phyloP scores from a whole-genome alignment of 2,888 invertebrate genomes.

The Brachyopa scutellaris region DNA sequence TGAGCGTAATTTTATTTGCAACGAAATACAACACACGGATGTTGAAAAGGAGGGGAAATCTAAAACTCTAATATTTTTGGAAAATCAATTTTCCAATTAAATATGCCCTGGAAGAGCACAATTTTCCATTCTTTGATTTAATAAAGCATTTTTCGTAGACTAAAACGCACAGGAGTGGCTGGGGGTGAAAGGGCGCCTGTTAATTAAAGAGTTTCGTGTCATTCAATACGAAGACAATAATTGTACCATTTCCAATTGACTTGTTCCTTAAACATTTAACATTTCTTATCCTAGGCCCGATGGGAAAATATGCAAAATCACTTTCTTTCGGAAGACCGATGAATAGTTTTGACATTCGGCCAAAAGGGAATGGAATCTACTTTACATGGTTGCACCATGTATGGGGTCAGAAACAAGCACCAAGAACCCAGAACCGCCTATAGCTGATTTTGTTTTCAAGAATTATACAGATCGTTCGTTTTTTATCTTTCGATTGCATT shows the following conservation, averaged over 20 bases:
- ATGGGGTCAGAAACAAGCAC: no score
- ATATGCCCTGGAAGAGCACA: background rate
- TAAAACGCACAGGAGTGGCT: no score
- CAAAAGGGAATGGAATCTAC: constrained; percentile 19
- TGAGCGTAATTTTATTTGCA: constrained; percentile 2
- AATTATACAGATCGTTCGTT: constrained; percentile 44
- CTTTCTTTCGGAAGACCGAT: constrained; percentile 27
- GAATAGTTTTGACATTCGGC: constrained; percentile 34
- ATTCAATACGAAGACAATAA: background rate
- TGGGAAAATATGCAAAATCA: constrained; percentile 17
- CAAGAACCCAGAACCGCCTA: background rate
- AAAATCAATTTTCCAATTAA: constrained; percentile 48
- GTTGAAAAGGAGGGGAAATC: no score
- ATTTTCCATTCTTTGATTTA: background rate
- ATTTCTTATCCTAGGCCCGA: no score
- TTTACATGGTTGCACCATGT: constrained; percentile 4
- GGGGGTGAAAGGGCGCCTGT: no score
- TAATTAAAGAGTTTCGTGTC: constrained; percentile 8
- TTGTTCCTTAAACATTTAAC: no score
- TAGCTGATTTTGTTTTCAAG: constrained; percentile 12
- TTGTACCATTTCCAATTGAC: constrained; percentile 4
- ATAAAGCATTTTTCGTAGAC: no score
- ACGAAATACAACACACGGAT: no score
- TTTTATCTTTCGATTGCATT: constrained; percentile 41
- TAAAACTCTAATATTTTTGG: constrained; percentile 12